Percentiles rank a stretch among this genome's conserved stretches.
These are phyloP conservation scores for Yasuhikotakia modesta DNA, from an alignment of 2,797 vertebrate species.

Conservation along the genomic window DNA sequence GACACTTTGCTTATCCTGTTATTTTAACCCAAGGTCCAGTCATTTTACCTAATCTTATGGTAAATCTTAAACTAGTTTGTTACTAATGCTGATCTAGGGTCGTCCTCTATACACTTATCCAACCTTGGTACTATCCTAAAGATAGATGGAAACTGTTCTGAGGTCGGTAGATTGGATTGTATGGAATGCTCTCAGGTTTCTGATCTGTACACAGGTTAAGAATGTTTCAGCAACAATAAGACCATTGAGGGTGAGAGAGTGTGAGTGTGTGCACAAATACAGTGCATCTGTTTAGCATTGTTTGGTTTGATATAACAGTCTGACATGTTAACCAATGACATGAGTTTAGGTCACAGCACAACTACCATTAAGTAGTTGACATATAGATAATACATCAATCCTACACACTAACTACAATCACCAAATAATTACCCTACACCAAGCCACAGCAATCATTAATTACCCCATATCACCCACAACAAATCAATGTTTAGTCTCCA, in stretches of 20 bases:
- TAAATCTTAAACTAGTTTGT: neutral
- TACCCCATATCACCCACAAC: neutral
- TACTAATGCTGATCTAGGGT: constrained; percentile 8
- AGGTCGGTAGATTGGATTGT: constrained; percentile 14
- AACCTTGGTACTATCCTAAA: neutral
- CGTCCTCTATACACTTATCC: neutral
- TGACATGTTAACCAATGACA: no score
- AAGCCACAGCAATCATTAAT: neutral
- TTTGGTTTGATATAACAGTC: no score
- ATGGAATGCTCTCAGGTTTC: constrained; percentile 48
- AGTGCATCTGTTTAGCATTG: no score
- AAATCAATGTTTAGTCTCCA: neutral
- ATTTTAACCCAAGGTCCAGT: neutral
- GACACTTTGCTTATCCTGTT: constrained; percentile 3
- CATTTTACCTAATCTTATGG: constrained; percentile 3
- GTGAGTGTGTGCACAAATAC: no score
- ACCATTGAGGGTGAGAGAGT: neutral
- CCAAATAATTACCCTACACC: neutral
- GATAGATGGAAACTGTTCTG: neutral
- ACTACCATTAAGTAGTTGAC: no score
- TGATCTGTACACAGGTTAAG: constrained; percentile 44
- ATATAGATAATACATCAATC: no score
- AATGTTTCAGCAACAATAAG: constrained; percentile 43
- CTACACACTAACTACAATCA: no score
- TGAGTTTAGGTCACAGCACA: no score